Evolutionary conservation across 2,113 vertebrate genomes (phyloP).

Genomic region (Sylvietta virens): DNA sequence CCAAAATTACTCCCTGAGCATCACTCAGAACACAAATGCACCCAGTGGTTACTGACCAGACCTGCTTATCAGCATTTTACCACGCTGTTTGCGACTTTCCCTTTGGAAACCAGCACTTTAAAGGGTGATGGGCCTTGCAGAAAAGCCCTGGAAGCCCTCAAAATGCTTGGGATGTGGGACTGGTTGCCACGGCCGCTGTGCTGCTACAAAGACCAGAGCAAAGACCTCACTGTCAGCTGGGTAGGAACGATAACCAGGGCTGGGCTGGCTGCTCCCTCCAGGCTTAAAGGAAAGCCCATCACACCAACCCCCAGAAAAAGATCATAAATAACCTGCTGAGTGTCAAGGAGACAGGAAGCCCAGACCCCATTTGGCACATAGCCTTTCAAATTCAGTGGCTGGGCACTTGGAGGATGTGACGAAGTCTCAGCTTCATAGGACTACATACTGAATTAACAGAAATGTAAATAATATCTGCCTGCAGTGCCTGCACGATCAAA

Average conservation of each 20-base stretch:
- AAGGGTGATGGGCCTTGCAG: neutral
- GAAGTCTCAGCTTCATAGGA: neutral
- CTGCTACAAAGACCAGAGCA: neutral
- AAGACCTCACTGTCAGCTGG: neutral
- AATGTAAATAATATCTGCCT: neutral
- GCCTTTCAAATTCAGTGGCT: slow-evolving; percentile 1
- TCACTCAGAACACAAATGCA: neutral
- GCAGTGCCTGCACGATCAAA: neutral
- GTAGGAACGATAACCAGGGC: neutral
- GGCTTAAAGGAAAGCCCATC: neutral
- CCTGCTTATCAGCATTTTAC: neutral
- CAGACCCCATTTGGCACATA: neutral
- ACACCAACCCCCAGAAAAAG: neutral
- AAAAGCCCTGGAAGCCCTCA: neutral
- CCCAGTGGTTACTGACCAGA: neutral
- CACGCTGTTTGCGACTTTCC: neutral
- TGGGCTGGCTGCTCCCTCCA: neutral
- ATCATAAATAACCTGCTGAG: neutral
- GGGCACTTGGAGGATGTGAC: neutral
- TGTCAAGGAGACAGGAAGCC: neutral
- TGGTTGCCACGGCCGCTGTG: neutral
- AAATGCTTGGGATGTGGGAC: neutral
- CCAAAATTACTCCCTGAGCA: neutral
- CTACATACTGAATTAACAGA: neutral
- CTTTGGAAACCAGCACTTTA: neutral